phyloP scores from a whole-genome alignment of 2,113 vertebrate species.

The Podarcis muralis region DNA sequence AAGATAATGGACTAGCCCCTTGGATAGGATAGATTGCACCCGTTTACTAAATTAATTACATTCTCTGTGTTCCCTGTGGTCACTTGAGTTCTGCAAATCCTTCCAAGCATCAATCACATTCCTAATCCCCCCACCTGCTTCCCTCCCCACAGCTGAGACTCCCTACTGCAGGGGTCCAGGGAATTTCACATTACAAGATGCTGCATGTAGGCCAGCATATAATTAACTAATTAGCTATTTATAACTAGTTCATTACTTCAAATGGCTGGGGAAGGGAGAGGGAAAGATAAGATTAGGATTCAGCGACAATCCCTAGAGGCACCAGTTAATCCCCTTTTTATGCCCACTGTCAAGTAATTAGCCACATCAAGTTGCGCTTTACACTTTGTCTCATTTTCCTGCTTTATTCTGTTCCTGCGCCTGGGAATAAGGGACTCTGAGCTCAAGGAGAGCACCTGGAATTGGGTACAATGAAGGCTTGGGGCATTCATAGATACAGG shows the following conservation, averaged over 20 bases:
- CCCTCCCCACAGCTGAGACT: background rate
- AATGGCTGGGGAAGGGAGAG: slow-evolving; percentile 41
- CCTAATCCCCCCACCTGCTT: background rate
- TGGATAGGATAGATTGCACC: background rate
- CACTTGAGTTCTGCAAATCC: slow-evolving; percentile 34
- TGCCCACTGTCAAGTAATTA: slow-evolving; percentile 60
- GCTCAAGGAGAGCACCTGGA: background rate
- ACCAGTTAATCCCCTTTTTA: slow-evolving; percentile 63
- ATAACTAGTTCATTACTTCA: slow-evolving; percentile 63
- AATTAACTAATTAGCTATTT: slow-evolving; percentile 78
- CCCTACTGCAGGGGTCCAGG: slow-evolving; percentile 11
- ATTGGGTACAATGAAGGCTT: background rate
- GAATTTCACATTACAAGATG: slow-evolving; percentile 56
- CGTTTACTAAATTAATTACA: slow-evolving; percentile 56
- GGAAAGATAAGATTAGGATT: slow-evolving; percentile 62
- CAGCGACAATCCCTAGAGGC: slow-evolving; percentile 54
- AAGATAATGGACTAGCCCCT: background rate
- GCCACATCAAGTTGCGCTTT: background rate
- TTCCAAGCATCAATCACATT: background rate
- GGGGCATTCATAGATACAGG: background rate
- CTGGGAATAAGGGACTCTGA: fast-evolving
- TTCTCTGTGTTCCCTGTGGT: slow-evolving; percentile 44
- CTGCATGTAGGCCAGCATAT: slow-evolving; percentile 65
- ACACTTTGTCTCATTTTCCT: background rate
- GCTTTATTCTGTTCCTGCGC: background rate